phyloP scores from a whole-genome alignment of 2,888 invertebrate species.

The Cosmorhoe ocellata region DNA sequence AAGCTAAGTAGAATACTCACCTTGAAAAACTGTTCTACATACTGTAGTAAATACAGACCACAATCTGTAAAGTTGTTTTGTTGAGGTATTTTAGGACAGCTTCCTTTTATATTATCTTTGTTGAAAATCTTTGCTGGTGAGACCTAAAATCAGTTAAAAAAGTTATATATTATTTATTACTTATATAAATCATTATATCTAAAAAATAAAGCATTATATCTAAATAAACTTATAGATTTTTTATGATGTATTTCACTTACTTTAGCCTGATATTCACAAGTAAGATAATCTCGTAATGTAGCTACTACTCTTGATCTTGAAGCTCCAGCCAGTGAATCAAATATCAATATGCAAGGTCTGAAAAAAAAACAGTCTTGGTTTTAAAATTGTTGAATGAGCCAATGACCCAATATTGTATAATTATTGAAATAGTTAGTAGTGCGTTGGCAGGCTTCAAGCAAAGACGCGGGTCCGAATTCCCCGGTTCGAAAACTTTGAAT shows the following conservation, averaged over 20 bases:
- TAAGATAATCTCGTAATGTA: constrained; percentile 94
- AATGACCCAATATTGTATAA: too few species aligned
- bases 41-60: constrained; percentile 96
- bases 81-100: constrained; percentile 96
- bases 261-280: constrained; percentile 92
- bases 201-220: too few species aligned
- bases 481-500: too few species aligned
- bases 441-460: too few species aligned
- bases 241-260: constrained; percentile 48
- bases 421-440: too few species aligned
- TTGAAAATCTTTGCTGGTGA: constrained; percentile 87
- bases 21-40: constrained; percentile 97
- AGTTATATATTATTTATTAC: too few species aligned
- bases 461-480: too few species aligned
- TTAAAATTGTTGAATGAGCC: too few species aligned
- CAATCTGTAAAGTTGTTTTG: constrained; percentile 99
- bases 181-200: too few species aligned
- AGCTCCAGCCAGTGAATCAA: constrained; percentile 95
- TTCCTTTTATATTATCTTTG: constrained; percentile 92
- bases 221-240: too few species aligned
- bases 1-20: constrained; percentile 68
- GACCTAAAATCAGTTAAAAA: constrained; percentile 60
- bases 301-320: constrained; percentile 92
- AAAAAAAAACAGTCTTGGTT: too few species aligned
- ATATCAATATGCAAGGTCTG: constrained; percentile 96